Conservation (phyloP, 2,797 vertebrate species). For the Cyclura pinguis region DNA sequence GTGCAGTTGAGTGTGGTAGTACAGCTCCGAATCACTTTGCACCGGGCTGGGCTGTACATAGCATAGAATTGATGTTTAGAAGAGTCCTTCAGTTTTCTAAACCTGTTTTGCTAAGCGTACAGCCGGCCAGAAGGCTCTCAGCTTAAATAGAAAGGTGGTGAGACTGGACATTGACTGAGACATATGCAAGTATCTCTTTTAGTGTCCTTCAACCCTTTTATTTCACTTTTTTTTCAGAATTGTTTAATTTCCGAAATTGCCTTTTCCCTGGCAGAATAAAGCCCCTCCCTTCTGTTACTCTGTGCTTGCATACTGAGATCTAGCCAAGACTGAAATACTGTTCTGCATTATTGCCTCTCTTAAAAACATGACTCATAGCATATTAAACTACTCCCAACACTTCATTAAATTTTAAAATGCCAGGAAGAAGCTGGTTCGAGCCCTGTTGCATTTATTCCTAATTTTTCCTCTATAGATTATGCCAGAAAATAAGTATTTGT, state of each 20-base stretch:
- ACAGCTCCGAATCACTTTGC: background rate
- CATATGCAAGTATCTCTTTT: background rate
- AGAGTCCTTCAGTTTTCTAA: background rate
- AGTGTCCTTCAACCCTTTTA: background rate
- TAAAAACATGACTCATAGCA: conserved; percentile 68
- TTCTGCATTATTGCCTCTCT: conserved; percentile 62
- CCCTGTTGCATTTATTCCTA: conserved; percentile 66
- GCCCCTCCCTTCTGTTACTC: conserved; percentile 44
- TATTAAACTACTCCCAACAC: conserved; percentile 71
- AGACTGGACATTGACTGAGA: background rate
- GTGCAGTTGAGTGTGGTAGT: background rate
- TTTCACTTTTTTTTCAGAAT: conserved; percentile 24
- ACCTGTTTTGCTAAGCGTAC: background rate
- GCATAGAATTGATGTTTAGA: background rate
- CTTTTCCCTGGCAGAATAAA: conserved; percentile 39
- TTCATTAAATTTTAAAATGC: conserved; percentile 74
- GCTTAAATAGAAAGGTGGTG: background rate
- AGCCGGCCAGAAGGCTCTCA: background rate
- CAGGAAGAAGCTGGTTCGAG: conserved; percentile 62
- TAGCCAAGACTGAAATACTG: conserved; percentile 55
- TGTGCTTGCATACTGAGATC: conserved; percentile 28
- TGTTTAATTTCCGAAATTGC: conserved; percentile 43
- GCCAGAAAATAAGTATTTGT: conserved; percentile 61
- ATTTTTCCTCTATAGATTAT: conserved; percentile 59
- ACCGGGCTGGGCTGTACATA: conserved; percentile 12